Base-by-base conservation (phyloP, 1,140 invertebrate species). In the Lepidostoma basale region DNA sequence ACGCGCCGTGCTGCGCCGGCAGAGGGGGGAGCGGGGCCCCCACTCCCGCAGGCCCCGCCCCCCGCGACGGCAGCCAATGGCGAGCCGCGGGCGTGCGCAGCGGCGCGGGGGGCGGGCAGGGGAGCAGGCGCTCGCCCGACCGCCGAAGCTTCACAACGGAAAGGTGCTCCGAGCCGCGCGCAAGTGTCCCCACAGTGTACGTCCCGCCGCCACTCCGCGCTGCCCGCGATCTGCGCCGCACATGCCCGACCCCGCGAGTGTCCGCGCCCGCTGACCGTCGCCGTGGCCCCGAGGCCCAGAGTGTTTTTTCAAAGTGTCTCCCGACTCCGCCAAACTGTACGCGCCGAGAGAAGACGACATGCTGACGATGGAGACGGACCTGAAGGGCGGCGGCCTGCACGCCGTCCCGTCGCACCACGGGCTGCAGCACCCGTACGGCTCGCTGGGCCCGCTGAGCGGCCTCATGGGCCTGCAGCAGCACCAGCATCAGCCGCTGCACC, bases 291-390 rank as follows among this genome's bases (percentile, higher is more conserved):
- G 70, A 18, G 54, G 78, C 76, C 77, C 76, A 75, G 76, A 77
- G 72, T 75, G 79, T 77, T 62, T 39, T 16, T 81, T 76, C 79
- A 76, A 80, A 74, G 78, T 78, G 45, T 58, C 26, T 33, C 74
- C 79, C 75, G 72, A 86, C 75, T 65, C 68, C 77, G 81, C 79
- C 87, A 89, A 89, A 77, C 87, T 88, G 88, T 89, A 88, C 87
- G 85, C 85, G 74, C 87, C 85, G 78, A 81, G 86, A 82, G 86
- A 88, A 80, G 88, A 88, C 78, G 90, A 89, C 74, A 93, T 93
- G 91, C 84, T 93, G 80, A 93, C 91, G 83, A 92, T 93, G 91
- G 92, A 94, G 86, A 85, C 90, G 80, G 92, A 94, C 81, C 85
- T 93, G 79, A 94, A 94, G 80, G 91, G 91, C 82, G 90, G 90